These are phyloP conservation scores for Nautilus pompilius DNA, from an alignment of 1,140 invertebrate genomes.

Conservation along the genomic window DNA sequence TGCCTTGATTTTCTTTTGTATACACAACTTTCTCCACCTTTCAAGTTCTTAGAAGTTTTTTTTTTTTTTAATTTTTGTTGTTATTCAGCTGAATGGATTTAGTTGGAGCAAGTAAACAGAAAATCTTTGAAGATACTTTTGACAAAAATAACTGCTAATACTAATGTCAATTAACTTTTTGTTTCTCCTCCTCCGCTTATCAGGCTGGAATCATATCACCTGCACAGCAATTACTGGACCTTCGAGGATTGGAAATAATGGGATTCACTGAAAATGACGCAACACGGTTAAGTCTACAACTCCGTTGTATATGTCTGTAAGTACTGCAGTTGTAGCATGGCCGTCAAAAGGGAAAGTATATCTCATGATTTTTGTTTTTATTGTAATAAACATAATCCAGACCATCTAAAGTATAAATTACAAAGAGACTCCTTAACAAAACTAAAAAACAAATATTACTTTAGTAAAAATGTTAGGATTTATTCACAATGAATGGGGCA, in stretches of 20 bases:
- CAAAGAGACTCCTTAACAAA: not conserved
- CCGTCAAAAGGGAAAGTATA: not conserved
- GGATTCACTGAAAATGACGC: conserved; percentile 50
- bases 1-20: too few species aligned
- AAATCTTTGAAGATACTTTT: too few species aligned
- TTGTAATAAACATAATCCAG: not conserved
- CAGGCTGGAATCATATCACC: conserved; percentile 59
- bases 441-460: too few species aligned
- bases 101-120: too few species aligned
- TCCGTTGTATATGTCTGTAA: conserved; percentile 51
- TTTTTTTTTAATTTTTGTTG: too few species aligned
- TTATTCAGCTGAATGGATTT: too few species aligned
- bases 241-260: conserved; percentile 48
- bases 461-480: not conserved
- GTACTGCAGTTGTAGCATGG: conserved; percentile 9
- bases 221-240: conserved; percentile 44
- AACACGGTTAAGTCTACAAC: conserved; percentile 43
- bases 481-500: not conserved
- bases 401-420: not conserved
- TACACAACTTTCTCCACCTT: too few species aligned
- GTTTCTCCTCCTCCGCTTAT: conserved; percentile 27
- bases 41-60: too few species aligned
- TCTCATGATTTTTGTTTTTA: not conserved
- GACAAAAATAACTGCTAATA: not conserved
- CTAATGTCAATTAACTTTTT: not conserved